A percentile compares a stretch with the other conserved stretches of the same genome.
Conservation (phyloP, 1,140 invertebrate genomes). For the Aphaenogaster ashmeadi region DNA sequence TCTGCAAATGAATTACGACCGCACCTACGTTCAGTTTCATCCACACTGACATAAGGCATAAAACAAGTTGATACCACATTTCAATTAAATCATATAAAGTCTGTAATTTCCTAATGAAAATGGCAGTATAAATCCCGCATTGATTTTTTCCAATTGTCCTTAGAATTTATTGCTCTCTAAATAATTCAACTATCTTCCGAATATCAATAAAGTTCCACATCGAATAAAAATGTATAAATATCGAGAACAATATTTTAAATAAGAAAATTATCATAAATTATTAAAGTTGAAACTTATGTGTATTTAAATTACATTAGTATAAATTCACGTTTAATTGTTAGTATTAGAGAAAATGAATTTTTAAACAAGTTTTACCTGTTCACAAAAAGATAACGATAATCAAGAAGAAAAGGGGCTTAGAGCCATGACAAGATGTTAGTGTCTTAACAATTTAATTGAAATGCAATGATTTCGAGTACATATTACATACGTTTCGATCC, state of each 20-base stretch:
- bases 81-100: constrained; percentile 21
- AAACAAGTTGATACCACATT: constrained; percentile 1
- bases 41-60: not conserved
- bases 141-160: not conserved
- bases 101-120: not conserved
- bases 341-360: not conserved
- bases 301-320: not conserved
- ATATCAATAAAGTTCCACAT: not conserved
- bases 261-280: not conserved
- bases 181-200: constrained; percentile 15
- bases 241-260: not conserved
- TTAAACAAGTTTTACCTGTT: not conserved
- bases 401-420: too few species aligned
- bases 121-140: constrained; percentile 2
- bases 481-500: too few species aligned
- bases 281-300: not conserved
- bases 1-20: constrained; percentile 38
- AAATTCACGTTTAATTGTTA: not conserved
- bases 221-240: not conserved
- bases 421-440: too few species aligned
- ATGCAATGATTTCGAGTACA: too few species aligned
- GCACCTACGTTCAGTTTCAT: not conserved
- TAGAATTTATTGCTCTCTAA: constrained; percentile 17
- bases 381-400: not conserved
- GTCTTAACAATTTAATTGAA: too few species aligned